Evolutionary conservation across 2,113 vertebrate species (phyloP).

Genomic region (Onychorhynchus coronatus): DNA sequence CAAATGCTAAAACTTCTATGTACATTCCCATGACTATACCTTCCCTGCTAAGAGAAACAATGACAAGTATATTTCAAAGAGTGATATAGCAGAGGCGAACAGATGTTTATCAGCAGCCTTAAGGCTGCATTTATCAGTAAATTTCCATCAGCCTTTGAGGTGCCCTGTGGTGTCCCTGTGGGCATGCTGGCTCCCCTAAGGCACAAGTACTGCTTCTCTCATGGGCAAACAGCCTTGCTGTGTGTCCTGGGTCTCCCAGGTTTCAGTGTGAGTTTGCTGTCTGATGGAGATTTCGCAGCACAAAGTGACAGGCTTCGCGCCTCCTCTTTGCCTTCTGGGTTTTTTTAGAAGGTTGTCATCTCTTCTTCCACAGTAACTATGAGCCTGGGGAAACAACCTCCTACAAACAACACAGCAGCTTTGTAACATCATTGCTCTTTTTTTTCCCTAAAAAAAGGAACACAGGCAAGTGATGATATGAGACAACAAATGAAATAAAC

Average conservation of each 20-base stretch:
- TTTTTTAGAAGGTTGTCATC: constrained; percentile 33
- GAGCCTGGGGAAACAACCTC: constrained; percentile 39
- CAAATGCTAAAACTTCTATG: not conserved
- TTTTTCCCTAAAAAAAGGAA: not conserved
- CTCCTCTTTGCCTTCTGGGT: not conserved
- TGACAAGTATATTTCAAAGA: not conserved
- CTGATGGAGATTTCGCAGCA: not conserved
- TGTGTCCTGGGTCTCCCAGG: not conserved
- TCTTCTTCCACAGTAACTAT: not conserved
- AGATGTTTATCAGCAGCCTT: constrained; percentile 1
- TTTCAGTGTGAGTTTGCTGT: not conserved
- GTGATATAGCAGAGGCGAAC: not conserved
- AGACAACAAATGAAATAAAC: not conserved
- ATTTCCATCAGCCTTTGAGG: not conserved
- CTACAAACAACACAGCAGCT: constrained; percentile 25
- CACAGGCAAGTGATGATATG: not conserved
- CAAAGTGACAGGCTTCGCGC: not conserved
- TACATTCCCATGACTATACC: not conserved
- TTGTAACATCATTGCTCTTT: constrained; percentile 24
- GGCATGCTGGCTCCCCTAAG: not conserved
- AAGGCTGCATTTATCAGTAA: not conserved
- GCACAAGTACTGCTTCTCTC: not conserved
- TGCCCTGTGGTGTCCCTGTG: not conserved
- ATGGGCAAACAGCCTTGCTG: not conserved
- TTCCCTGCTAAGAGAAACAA: constrained; percentile 6